Percentiles rank a stretch among this genome's conserved stretches.
Conservation (phyloP, 1,140 invertebrate species). For the Oscheius sp. region DNA sequence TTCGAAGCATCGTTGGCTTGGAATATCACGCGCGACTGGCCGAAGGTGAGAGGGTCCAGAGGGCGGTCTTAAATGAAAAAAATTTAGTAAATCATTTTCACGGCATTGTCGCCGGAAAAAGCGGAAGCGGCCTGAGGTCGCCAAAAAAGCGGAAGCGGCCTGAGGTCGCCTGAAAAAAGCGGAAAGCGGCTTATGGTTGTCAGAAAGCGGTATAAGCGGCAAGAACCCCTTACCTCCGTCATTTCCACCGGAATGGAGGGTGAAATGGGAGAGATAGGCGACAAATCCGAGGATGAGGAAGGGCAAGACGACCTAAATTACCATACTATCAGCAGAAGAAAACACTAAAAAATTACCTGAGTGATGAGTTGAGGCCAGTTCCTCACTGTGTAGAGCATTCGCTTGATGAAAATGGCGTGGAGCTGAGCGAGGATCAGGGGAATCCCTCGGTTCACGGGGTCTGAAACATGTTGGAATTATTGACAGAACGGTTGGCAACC, state of each 20-base stretch:
- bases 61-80: too few relatives aligned
- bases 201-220: background rate
- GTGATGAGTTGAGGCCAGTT: conserved; percentile 28
- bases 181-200: too few relatives aligned
- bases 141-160: too few relatives aligned
- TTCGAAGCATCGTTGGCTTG: background rate
- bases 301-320: conserved; percentile 10
- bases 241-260: conserved; percentile 7
- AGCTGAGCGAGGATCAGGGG: conserved; percentile 14
- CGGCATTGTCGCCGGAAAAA: too few relatives aligned
- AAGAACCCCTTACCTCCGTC: conserved; percentile 4
- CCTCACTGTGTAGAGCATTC: conserved; percentile 1
- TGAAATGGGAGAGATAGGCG: background rate
- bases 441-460: background rate
- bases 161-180: too few relatives aligned
- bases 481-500: background rate
- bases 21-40: conserved; percentile 10
- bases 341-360: background rate
- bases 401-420: conserved; percentile 12
- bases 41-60: background rate
- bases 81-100: too few relatives aligned
- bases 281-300: conserved; percentile 18
- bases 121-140: too few relatives aligned
- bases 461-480: background rate
- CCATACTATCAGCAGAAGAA: background rate